These are phyloP conservation scores for Manduca sexta DNA, from an alignment of 1,140 invertebrate genomes.

Conservation along the genomic window DNA sequence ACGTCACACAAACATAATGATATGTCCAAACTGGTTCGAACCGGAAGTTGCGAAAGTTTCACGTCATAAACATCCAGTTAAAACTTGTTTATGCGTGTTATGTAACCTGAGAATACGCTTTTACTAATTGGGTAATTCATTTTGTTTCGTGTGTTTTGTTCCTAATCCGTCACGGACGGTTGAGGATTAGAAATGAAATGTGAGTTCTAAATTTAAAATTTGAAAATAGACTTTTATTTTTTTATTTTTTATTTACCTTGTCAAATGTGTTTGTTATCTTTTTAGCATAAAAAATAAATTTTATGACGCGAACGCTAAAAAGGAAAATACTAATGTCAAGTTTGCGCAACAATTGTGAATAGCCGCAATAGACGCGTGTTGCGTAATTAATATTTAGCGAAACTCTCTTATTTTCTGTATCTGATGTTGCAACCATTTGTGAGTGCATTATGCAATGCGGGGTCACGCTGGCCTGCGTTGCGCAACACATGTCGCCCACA, in stretches of 20 bases:
- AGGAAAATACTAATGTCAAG: slow-evolving; percentile 54
- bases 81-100: slow-evolving; percentile 16
- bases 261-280: too few species aligned
- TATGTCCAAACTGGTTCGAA: slow-evolving; percentile 14
- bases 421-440: slow-evolving; percentile 53
- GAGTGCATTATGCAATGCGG: slow-evolving; percentile 49
- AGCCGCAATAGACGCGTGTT: slow-evolving; percentile 40
- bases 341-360: slow-evolving; percentile 53
- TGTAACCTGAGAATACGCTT: not conserved
- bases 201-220: too few species aligned
- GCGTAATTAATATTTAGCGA: slow-evolving; percentile 57
- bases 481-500: slow-evolving; percentile 39
- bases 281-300: not conserved
- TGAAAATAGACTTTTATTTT: too few species aligned
- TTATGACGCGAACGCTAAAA: slow-evolving; percentile 18
- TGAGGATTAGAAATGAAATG: too few species aligned
- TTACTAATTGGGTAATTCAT: too few species aligned
- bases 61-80: slow-evolving; percentile 24
- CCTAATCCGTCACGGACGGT: too few species aligned
- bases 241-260: too few species aligned
- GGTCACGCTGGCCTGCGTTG: slow-evolving; percentile 49
- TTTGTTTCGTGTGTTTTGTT: too few species aligned
- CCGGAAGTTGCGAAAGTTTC: slow-evolving; percentile 25
- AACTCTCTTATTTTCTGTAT: slow-evolving; percentile 54
- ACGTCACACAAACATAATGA: slow-evolving; percentile 12